phyloP scores from a whole-genome alignment of 2,113 vertebrate genomes.

The Vanacampus margaritifer region DNA sequence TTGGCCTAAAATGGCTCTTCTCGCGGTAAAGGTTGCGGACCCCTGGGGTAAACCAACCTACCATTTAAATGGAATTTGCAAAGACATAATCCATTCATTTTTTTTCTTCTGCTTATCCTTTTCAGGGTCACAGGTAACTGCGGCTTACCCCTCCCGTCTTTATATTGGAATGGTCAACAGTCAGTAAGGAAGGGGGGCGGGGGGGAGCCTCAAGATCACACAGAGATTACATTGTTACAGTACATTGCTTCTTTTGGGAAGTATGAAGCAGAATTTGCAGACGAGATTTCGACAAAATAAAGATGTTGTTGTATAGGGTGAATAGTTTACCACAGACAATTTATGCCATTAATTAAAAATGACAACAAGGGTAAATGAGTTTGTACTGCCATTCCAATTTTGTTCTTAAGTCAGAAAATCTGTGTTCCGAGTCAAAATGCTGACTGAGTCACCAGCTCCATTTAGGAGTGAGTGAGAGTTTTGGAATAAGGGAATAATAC shows the following conservation, averaged over 20 bases:
- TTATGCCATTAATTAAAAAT: not conserved
- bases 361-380: not conserved
- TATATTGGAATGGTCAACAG: too few species aligned
- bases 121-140: too few species aligned
- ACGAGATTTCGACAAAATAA: too few species aligned
- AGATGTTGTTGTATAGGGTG: too few species aligned
- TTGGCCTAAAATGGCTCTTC: too few species aligned
- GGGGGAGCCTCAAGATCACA: too few species aligned
- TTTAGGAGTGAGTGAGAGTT: not conserved
- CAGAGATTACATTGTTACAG: too few species aligned
- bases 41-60: not conserved
- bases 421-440: not conserved
- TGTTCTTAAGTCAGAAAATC: not conserved
- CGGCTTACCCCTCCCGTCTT: too few species aligned
- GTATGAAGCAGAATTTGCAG: too few species aligned
- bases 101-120: not conserved
- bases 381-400: not conserved
- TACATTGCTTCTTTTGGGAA: too few species aligned
- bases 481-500: not conserved
- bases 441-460: not conserved
- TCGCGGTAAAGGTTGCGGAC: too few species aligned
- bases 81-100: not conserved
- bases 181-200: too few species aligned
- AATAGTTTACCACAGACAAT: not conserved
- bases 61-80: constrained; percentile 14